Evolutionary conservation across 2,797 vertebrate species (phyloP), one percentile per base, ranked within the genome.

Genomic region (Pseudomugil gertrudae): DNA sequence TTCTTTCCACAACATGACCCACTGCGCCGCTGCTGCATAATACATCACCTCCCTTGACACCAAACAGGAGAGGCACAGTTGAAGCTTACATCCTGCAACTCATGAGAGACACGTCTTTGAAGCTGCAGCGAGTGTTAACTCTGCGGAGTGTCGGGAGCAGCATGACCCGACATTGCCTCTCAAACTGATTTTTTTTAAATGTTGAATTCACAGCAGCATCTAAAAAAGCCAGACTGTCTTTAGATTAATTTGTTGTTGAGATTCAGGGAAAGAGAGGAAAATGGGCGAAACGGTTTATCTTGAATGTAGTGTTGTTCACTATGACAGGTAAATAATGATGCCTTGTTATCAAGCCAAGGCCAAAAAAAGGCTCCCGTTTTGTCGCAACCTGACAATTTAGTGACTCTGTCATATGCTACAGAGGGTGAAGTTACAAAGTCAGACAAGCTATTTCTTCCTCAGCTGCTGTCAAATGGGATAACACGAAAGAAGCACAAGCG

Each of bases 41-140:
- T 84, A 80, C 85, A 90, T 90, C 79, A 70, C 84, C 84, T 84
- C 72, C 40, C 75, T 87, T 71, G 79, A 89, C 88, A 81, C 87
- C 77, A 63, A 76, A 81, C 69, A 9, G 72, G 30, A 69, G 65
- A 69, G 70, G 69, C 79, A 63, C 79, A 74, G 61, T 58, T 58
- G 78, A 59, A 6, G 69, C 85, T 87, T 61, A 84, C 82, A 76
- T 85, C 74, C 69, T 74, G 66, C 14, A 8, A 75, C 61, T 79
- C 11, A 66, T 69, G 79, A 84, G 74, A 83, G 79, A 82, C 81
- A 63, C 43, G 32, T 70, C 87, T 89, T 84, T 88, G 82, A 81
- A 86, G 84, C 74, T 71, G 57, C 75, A 33, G 75, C 57, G 79
- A 45, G 32, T 63, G 73, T 89, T 83, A 78, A 82, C 81, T 79